phyloP scores from a whole-genome alignment of 2,113 vertebrate species.

The Trematomus loennbergii region DNA sequence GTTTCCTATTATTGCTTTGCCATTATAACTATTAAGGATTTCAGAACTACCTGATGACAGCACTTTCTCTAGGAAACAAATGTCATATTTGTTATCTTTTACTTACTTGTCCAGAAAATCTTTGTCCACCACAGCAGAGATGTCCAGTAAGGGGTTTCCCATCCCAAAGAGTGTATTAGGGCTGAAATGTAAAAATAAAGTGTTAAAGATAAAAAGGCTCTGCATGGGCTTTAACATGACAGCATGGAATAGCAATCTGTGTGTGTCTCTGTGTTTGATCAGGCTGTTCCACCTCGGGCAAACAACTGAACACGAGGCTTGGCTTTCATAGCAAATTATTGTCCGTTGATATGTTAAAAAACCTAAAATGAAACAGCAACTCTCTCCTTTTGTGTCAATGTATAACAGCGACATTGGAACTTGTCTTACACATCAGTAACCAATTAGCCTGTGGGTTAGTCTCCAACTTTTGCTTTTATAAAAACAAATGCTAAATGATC shows the following conservation, averaged over 20 bases:
- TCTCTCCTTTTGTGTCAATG: conserved; percentile 19
- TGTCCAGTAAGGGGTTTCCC: conserved; percentile 98
- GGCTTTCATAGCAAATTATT: not conserved
- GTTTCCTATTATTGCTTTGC: not conserved
- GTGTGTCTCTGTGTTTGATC: not conserved
- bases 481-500: not conserved
- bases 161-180: conserved; percentile 96
- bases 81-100: not conserved
- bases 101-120: conserved; percentile 98
- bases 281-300: not conserved
- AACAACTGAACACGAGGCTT: conserved; percentile 7
- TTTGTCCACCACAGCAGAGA: conserved; percentile 95
- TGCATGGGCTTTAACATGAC: not conserved
- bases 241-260: not conserved
- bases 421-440: not conserved
- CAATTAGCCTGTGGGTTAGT: not conserved
- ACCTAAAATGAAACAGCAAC: not conserved
- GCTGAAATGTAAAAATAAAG: conserved; percentile 82
- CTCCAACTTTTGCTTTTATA: not conserved
- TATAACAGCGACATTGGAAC: conserved; percentile 11
- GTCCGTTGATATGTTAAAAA: conserved; percentile 24
- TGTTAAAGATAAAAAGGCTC: conserved; percentile 8
- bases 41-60: not conserved
- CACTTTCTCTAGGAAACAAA: not conserved
- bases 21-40: not conserved